Evolutionary conservation across 2,113 vertebrate species (phyloP).

Genomic region (Ia io): DNA sequence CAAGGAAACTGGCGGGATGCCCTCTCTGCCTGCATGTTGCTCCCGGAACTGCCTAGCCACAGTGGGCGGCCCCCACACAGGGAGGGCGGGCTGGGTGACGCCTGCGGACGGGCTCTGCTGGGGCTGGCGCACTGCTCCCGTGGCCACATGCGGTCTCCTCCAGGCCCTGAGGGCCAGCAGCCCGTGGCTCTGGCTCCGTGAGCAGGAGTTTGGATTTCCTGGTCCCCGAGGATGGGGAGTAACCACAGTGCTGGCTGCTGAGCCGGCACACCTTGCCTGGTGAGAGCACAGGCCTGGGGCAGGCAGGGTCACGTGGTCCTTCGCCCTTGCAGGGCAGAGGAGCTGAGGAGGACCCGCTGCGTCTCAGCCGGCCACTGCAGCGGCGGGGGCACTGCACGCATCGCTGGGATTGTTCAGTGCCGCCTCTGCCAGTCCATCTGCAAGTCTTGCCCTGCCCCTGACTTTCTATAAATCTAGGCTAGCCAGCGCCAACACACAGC

Average conservation of each 20-base stretch:
- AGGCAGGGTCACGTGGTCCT: constrained; percentile 40
- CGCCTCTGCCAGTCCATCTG: not conserved
- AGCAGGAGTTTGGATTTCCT: not conserved
- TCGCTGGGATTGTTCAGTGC: fast-evolving
- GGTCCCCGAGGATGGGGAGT: fast-evolving
- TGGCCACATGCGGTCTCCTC: fast-evolving
- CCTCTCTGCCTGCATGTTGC: not conserved
- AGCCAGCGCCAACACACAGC: not conserved
- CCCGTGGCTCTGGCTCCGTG: fast-evolving
- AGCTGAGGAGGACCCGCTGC: not conserved
- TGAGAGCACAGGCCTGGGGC: not conserved
- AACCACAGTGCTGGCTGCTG: fast-evolving
- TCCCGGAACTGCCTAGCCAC: fast-evolving
- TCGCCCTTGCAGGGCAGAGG: not conserved
- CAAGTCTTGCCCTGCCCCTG: not conserved
- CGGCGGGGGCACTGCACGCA: fast-evolving
- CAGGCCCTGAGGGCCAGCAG: not conserved
- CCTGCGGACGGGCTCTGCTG: no score
- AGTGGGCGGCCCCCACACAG: fast-evolving
- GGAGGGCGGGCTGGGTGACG: fast-evolving
- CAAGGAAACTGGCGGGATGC: not conserved
- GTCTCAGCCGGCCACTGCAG: fast-evolving
- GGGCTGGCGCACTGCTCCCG: no score
- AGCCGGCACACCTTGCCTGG: not conserved
- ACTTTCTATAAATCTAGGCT: not conserved